Percentiles rank a stretch among this genome's conserved stretches.
phyloP scores from a whole-genome alignment of 2,888 invertebrate genomes.

The Polia nebulosa region DNA sequence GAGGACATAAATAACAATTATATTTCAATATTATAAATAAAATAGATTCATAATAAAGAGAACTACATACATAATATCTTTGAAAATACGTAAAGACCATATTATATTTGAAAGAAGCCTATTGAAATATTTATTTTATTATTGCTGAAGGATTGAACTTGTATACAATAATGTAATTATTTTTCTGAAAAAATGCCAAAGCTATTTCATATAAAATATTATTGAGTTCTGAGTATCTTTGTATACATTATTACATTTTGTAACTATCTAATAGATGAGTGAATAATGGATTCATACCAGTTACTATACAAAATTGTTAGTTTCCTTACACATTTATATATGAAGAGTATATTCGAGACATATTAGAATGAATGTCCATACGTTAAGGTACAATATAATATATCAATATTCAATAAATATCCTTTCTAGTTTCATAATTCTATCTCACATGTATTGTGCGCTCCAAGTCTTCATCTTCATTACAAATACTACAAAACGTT shows the following conservation, averaged over 20 bases:
- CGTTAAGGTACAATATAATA: conserved; percentile 67
- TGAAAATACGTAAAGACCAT: conserved; percentile 23
- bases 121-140: conserved; percentile 30
- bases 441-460: conserved; percentile 90
- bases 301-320: conserved; percentile 59
- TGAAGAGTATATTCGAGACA: conserved; percentile 63
- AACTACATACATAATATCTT: conserved; percentile 29
- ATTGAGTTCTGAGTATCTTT: conserved; percentile 31
- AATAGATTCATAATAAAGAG: conserved; percentile 40
- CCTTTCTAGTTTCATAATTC: conserved; percentile 74
- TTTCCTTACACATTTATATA: conserved; percentile 55
- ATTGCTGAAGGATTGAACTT: conserved; percentile 29
- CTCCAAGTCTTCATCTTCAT: conserved; percentile 84
- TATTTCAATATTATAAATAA: conserved; percentile 30
- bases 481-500: conserved; percentile 79
- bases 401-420: conserved; percentile 80
- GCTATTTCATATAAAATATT: conserved; percentile 38
- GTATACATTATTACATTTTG: conserved; percentile 20
- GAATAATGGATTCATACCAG: conserved; percentile 34
- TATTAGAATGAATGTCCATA: conserved; percentile 65
- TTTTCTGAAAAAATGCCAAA: conserved; percentile 32
- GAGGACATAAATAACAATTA: conserved; percentile 24
- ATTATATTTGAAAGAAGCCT: conserved; percentile 21
- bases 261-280: conserved; percentile 23
- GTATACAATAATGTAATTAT: conserved; percentile 4